Evolutionary conservation across 1,140 invertebrate genomes (phyloP).

Genomic region (Hydropsyche tenuis): DNA sequence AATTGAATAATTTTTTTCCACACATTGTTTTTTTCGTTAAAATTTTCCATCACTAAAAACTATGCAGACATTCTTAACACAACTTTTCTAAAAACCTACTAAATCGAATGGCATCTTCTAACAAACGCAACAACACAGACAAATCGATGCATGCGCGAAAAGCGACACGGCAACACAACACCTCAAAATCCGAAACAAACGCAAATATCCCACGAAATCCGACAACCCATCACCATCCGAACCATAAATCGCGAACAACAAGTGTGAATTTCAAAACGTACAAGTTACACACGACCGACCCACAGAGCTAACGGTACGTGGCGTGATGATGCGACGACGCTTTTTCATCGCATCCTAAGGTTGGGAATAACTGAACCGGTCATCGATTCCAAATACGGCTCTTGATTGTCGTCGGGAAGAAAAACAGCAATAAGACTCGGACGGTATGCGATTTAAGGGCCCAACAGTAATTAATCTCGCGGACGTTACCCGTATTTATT

Average conservation of each 20-base stretch:
- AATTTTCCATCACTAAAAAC: no score
- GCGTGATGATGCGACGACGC: slow-evolving; percentile 13
- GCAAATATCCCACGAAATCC: no score
- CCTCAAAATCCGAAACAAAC: no score
- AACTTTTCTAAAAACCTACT: no score
- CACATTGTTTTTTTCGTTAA: no score
- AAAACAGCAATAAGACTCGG: slow-evolving; percentile 14
- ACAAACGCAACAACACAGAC: no score
- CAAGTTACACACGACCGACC: background rate
- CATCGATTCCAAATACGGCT: slow-evolving; percentile 1
- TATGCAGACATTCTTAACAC: no score
- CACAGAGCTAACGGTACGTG: slow-evolving; percentile 1
- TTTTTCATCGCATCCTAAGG: background rate
- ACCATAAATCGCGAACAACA: background rate
- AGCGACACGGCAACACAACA: no score
- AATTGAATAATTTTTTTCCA: no score
- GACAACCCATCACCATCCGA: no score
- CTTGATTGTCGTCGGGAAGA: slow-evolving; percentile 1
- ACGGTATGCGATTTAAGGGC: slow-evolving; percentile 37
- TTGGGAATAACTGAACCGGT: slow-evolving; percentile 8
- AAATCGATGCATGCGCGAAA: no score
- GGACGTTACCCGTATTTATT: background rate
- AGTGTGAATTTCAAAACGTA: slow-evolving; percentile 23
- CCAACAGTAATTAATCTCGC: slow-evolving; percentile 43
- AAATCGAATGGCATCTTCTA: no score